Evolutionary conservation across 2,888 invertebrate genomes (phyloP), one percentile per base, ranked within the genome.

Genomic region (Tachina fera): DNA sequence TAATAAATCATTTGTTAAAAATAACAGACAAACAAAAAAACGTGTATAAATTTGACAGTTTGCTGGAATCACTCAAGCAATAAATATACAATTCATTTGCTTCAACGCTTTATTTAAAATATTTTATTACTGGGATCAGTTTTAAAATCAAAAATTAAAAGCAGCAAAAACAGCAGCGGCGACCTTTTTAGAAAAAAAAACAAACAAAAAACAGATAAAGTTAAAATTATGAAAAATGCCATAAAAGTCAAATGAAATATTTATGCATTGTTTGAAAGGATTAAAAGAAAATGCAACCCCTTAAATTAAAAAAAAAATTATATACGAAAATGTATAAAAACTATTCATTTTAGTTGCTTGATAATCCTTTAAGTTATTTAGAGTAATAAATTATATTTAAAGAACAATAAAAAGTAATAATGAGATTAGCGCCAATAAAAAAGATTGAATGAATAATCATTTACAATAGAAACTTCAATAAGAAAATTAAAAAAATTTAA

Each of bases 1-100:
- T 45, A 63, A 84, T 84, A 84, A 84, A 84, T 84, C 84, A 84
- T 76, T n/a, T n/a, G 19, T 5, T 63, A 53, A n/a, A 19, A 10
- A 49, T 19, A 39, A 49, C 16, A 61, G n/a, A 8, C 31, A 70
- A 49, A 19, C n/a, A 9, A 8, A 19, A 47, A 49, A 56, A 81
- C 51, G 80, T 60, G 74, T 41, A 14, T 65, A 67, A 43, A 58
- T 67, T 68, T 81, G 67, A 81, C 68, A 68, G 67, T 45, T 61
- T 53, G 19, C 22, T 45, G 51, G 43, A 70, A 53, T 16, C 16
- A 14, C 31, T n/a, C 53, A 45, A 39, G 39, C 16, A 68, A 65
- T 65, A 53, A 65, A 16, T 47, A 72, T 31, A n/a, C 60, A 71
- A 3, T 43, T 31, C 43, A 16, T 61, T 61, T 16, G 61, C 61